These are phyloP conservation scores for Fratercula arctica DNA, from an alignment of 2,797 vertebrate genomes.

Conservation along the genomic window DNA sequence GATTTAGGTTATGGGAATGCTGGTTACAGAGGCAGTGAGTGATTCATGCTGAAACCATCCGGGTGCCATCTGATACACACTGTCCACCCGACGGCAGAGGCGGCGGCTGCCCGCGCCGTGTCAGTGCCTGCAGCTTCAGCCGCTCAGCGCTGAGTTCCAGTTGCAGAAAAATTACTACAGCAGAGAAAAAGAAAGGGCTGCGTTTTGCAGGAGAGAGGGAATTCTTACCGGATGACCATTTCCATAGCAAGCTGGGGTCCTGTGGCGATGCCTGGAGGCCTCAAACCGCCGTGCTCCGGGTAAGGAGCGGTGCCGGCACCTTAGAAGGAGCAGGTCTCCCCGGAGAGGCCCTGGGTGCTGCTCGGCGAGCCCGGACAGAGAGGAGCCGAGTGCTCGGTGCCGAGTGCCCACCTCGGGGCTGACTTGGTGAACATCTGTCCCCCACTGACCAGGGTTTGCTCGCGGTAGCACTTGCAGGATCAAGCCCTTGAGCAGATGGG, in stretches of 20 bases:
- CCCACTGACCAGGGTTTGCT: not conserved
- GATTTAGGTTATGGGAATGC: constrained; percentile 50
- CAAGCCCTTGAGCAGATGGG: not conserved
- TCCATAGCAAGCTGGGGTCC: not conserved
- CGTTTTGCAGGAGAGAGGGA: not conserved
- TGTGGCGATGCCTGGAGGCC: not conserved
- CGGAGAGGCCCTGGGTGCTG: not conserved
- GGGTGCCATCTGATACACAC: constrained; percentile 6
- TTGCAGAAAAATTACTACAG: not conserved
- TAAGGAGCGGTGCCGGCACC: not conserved
- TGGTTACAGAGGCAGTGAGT: constrained; percentile 44
- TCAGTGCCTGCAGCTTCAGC: not conserved
- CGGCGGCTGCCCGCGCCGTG: not conserved
- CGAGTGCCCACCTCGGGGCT: not conserved
- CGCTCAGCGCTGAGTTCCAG: not conserved
- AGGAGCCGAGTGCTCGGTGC: not conserved
- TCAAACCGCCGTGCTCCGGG: not conserved
- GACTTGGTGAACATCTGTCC: not conserved
- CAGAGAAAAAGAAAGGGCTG: not conserved
- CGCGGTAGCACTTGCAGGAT: not conserved
- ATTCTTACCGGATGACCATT: not conserved
- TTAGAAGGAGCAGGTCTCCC: not conserved
- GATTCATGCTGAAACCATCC: constrained; percentile 61
- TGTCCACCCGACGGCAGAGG: constrained; percentile 18
- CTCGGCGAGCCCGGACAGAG: not conserved